Conservation (phyloP, 2,113 vertebrate genomes). For the Saguinus imperator region DNA sequence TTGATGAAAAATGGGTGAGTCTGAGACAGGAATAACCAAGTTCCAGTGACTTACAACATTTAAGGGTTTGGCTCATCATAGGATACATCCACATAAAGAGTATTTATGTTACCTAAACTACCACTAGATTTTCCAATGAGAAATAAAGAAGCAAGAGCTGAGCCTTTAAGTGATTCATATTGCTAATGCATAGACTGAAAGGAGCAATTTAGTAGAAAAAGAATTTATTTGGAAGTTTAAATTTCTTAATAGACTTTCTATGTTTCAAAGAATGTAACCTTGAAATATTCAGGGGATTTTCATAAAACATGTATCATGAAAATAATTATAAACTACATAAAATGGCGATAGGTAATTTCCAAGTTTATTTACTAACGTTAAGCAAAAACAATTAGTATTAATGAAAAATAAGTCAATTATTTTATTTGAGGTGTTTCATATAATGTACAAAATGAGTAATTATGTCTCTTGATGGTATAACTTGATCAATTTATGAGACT, state of each 20-base stretch:
- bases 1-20: background rate
- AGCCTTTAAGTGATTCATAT: background rate
- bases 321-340: background rate
- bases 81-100: background rate
- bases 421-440: background rate
- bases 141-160: background rate
- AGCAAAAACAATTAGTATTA: background rate
- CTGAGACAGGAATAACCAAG: background rate
- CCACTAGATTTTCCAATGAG: background rate
- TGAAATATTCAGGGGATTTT: background rate
- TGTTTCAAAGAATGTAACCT: background rate
- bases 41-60: background rate
- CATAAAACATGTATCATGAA: background rate
- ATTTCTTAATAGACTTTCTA: background rate
- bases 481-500: background rate
- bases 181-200: background rate
- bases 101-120: background rate
- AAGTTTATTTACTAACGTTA: background rate
- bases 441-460: background rate
- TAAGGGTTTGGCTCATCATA: background rate
- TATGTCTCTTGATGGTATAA: background rate
- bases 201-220: background rate
- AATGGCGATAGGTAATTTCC: background rate
- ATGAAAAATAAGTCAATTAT: background rate
- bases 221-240: background rate